phyloP scores from a whole-genome alignment of 1,140 invertebrate genomes.

The Sycobia sp. region DNA sequence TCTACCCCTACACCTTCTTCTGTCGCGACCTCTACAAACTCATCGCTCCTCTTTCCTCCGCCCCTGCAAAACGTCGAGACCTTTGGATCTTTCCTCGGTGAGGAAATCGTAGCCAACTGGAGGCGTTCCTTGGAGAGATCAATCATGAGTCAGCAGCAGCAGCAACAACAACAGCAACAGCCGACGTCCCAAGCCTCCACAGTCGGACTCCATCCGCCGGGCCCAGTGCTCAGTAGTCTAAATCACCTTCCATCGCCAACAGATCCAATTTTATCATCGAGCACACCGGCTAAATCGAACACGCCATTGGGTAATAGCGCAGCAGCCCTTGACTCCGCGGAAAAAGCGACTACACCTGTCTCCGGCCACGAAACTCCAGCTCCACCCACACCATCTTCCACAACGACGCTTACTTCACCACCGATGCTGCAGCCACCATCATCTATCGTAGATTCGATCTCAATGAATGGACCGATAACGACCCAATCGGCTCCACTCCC shows the following conservation, averaged over 20 bases:
- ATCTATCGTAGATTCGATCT: slow-evolving; percentile 18
- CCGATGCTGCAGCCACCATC: slow-evolving; percentile 43
- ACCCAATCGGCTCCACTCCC: slow-evolving; percentile 46
- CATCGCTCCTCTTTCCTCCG: slow-evolving; percentile 63
- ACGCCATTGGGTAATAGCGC: slow-evolving; percentile 52
- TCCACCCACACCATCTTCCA: slow-evolving; percentile 56
- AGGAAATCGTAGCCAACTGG: slow-evolving; percentile 80
- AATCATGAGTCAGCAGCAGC: slow-evolving; percentile 63
- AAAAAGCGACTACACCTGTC: slow-evolving; percentile 56
- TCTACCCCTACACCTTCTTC: slow-evolving; percentile 63
- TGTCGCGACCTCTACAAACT: slow-evolving; percentile 54
- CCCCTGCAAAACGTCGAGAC: slow-evolving; percentile 72
- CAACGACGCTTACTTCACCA: slow-evolving; percentile 53
- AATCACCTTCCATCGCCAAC: slow-evolving; percentile 61
- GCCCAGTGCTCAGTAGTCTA: slow-evolving; percentile 48
- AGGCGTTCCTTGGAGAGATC: slow-evolving; percentile 72
- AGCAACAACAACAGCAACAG: slow-evolving; percentile 48
- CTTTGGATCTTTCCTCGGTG: slow-evolving; percentile 73
- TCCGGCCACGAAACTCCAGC: slow-evolving; percentile 57
- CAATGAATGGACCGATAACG: slow-evolving; percentile 38
- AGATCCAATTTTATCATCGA: slow-evolving; percentile 54
- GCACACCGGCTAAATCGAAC: slow-evolving; percentile 53
- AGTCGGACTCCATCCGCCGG: slow-evolving; percentile 46
- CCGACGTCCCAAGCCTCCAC: slow-evolving; percentile 39
- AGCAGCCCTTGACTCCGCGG: slow-evolving; percentile 48